phyloP scores from a whole-genome alignment of 2,113 vertebrate species.

The Dasyprocta punctata region DNA sequence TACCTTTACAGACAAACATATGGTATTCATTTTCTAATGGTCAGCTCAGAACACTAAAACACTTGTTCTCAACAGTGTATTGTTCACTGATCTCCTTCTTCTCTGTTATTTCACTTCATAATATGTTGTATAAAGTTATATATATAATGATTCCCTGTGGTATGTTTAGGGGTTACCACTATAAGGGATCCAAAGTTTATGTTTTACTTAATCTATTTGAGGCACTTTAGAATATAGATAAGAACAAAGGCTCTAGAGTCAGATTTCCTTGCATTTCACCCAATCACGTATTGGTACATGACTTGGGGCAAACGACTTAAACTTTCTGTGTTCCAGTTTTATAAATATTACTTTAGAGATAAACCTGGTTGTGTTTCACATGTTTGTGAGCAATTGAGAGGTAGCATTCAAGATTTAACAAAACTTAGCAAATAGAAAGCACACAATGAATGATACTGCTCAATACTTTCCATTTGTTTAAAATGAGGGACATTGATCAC shows the following conservation, averaged over 20 bases:
- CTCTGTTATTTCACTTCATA: neutral
- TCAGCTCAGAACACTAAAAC: neutral
- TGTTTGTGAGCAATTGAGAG: neutral
- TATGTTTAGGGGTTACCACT: neutral
- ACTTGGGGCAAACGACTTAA: neutral
- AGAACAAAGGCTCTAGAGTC: neutral
- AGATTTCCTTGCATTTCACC: neutral
- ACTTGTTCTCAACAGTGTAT: neutral
- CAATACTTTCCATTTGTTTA: neutral
- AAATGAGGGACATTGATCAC: neutral
- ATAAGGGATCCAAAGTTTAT: neutral
- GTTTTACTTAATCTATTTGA: neutral
- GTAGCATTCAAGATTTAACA: neutral
- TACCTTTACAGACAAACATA: neutral
- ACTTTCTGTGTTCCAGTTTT: neutral
- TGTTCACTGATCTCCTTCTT: neutral
- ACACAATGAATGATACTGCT: neutral
- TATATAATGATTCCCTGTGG: neutral
- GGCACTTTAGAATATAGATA: neutral
- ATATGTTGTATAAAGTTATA: neutral
- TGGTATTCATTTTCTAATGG: neutral
- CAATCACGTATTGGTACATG: neutral
- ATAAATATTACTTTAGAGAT: neutral
- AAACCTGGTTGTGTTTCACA: neutral
- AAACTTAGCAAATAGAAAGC: neutral